Base-by-base conservation (phyloP, 2,113 vertebrate genomes). In the Oceanodroma tethys region DNA sequence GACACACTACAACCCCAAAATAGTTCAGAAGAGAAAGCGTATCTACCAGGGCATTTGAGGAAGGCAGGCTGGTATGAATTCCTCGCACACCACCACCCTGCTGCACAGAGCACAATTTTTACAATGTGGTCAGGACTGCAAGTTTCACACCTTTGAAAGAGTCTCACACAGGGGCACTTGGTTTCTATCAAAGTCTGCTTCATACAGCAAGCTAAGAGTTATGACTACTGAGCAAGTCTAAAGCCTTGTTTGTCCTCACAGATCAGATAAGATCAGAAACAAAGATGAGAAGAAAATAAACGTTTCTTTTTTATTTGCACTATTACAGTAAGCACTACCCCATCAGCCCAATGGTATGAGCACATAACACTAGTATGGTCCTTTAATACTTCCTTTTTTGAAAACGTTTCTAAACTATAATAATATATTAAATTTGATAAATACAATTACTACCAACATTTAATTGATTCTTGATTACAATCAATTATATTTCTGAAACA, bases 381-480 rank as follows among this genome's bases (percentile, higher is more conserved):
- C 86, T n/a, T 50, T 56, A 88, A 40, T 25, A 71, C 16, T 65
- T 72, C 81, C 66, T 84, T 95, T 86, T 95, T 71, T 74, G 66
- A 93, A 95, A 95, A 93, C 25, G 9, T 86, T 94, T 87, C 84
- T 36, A 48, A 93, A 66, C 45, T 58, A 68, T 47, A 96, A 93
- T 92, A 96, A 95, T 94, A 91, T 86, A 93, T 96, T 98, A 95
- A 96, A 97, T 97, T 89, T 95, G 86, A 96, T 97, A 97, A 98
- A 98, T 97, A 97, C 89, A 95, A 98, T 98, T 97, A 96, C 95
- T 97, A 98, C 93, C 96, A 97, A 96, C 88, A 98, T 98, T 97
- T 98, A 98, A 98, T 98, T 98, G 98, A 98, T 98, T 98, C 97
- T 97, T 98, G 98, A 98, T 98, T 98, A 98, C 94, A 97, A 98